A percentile compares a stretch with the other conserved stretches of the same genome.
These are phyloP conservation scores for Anthophora plumipes DNA, from an alignment of 2,888 invertebrate species.

Conservation along the genomic window DNA sequence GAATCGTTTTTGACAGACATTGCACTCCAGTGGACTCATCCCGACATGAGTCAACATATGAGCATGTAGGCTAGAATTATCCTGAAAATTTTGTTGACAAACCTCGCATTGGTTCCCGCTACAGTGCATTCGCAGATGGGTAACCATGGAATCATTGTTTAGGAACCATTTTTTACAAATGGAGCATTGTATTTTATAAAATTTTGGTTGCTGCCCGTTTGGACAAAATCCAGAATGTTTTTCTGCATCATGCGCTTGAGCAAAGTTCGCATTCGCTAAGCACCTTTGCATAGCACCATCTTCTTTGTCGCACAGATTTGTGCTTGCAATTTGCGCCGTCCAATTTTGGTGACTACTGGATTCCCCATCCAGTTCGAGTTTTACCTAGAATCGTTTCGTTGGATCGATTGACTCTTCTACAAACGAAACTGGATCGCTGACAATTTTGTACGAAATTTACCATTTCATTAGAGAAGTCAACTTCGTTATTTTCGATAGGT, in stretches of 20 bases:
- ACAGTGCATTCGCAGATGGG: slow-evolving; percentile 80
- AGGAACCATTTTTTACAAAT: slow-evolving; percentile 83
- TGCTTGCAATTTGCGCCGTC: slow-evolving; percentile 76
- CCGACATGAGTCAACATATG: slow-evolving; percentile 82
- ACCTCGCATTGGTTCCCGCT: slow-evolving; percentile 79
- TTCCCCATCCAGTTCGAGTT: slow-evolving; percentile 80
- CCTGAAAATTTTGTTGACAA: slow-evolving; percentile 79
- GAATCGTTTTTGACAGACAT: slow-evolving; percentile 80
- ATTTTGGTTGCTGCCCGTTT: slow-evolving; percentile 77
- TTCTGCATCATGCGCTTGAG: slow-evolving; percentile 62
- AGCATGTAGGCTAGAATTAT: slow-evolving; percentile 77
- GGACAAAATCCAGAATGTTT: slow-evolving; percentile 64
- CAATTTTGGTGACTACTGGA: slow-evolving; percentile 79
- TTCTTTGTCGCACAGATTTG: slow-evolving; percentile 78
- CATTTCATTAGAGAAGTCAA: slow-evolving; percentile 82
- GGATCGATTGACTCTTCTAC: slow-evolving; percentile 12
- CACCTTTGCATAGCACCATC: slow-evolving; percentile 77
- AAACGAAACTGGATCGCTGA: not conserved
- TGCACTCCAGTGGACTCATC: slow-evolving; percentile 80
- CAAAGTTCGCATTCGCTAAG: slow-evolving; percentile 68
- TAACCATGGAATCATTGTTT: slow-evolving; percentile 83
- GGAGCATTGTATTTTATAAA: slow-evolving; percentile 82
- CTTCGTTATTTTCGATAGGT: slow-evolving; percentile 81
- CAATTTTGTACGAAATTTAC: slow-evolving; percentile 68
- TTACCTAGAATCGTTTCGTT: slow-evolving; percentile 73